Conservation (phyloP, 2,888 invertebrate genomes). For the Tetranychus truncatus region DNA sequence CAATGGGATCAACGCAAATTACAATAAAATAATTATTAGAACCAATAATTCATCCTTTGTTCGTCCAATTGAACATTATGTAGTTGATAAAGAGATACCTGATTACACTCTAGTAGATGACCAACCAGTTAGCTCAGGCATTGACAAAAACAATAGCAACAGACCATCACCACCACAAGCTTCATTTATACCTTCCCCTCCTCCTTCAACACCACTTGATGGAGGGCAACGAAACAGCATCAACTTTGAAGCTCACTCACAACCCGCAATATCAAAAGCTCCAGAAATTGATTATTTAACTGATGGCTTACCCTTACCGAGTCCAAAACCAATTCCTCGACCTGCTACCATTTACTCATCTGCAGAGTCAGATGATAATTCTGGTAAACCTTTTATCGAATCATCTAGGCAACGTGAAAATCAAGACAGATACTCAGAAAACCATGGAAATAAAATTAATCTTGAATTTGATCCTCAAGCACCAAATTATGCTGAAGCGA, state of each 20-base stretch:
- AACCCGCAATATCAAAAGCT: not conserved
- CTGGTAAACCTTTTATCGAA: not conserved
- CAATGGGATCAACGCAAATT: not conserved
- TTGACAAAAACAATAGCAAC: not conserved
- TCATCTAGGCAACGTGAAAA: not conserved
- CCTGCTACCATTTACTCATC: not conserved
- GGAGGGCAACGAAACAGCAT: not conserved
- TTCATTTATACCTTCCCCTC: not conserved
- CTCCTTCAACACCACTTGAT: not conserved
- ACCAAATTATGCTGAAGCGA: constrained; percentile 26
- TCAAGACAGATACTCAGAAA: not conserved
- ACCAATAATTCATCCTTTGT: not conserved
- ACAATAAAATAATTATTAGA: not conserved
- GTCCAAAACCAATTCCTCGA: not conserved
- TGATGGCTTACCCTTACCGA: not conserved
- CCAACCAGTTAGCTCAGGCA: not conserved
- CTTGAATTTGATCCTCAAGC: constrained; percentile 24
- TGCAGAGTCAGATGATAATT: not conserved
- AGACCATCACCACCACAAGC: not conserved
- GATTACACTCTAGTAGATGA: not conserved
- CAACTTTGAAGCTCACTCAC: not conserved
- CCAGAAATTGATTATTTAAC: not conserved
- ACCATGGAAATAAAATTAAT: constrained; percentile 16
- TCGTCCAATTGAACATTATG: not conserved
- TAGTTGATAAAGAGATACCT: not conserved